phyloP scores from a whole-genome alignment of 1,140 invertebrate species.

The Homarus americanus region DNA sequence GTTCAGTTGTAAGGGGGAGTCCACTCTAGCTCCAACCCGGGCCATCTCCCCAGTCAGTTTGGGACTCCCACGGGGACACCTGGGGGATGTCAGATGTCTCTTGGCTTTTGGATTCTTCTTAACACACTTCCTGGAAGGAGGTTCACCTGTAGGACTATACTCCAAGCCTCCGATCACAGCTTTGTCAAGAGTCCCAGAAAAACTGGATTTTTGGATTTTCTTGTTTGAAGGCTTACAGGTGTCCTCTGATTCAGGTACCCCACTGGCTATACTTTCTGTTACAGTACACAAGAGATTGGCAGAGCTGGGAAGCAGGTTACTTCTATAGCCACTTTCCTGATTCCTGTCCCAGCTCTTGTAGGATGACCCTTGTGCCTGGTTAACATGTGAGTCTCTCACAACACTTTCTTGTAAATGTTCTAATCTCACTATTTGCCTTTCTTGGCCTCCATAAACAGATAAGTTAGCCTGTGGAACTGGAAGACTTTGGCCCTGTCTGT shows the following conservation, averaged over 20 bases:
- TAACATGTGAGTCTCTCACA: background rate
- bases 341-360: constrained; percentile 17
- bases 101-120: constrained; percentile 46
- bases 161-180: constrained; percentile 20
- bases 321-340: constrained; percentile 39
- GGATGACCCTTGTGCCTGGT: constrained; percentile 1
- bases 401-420: constrained; percentile 19
- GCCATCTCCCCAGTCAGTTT: constrained; percentile 48
- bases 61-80: constrained; percentile 23
- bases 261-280: constrained; percentile 7
- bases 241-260: constrained; percentile 19
- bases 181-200: constrained; percentile 27
- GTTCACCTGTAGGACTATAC: constrained; percentile 17
- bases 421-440: constrained; percentile 8
- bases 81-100: constrained; percentile 36
- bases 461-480: background rate
- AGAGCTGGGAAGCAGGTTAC: constrained; percentile 4
- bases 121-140: background rate
- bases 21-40: constrained; percentile 41
- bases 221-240: background rate
- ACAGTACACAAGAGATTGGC: constrained; percentile 1
- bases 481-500: constrained; percentile 20
- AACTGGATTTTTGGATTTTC: constrained; percentile 18
- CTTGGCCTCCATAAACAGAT: constrained; percentile 6
- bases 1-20: constrained; percentile 25